These are phyloP conservation scores for Tichodroma muraria DNA, from an alignment of 2,113 vertebrate genomes.

Conservation along the genomic window DNA sequence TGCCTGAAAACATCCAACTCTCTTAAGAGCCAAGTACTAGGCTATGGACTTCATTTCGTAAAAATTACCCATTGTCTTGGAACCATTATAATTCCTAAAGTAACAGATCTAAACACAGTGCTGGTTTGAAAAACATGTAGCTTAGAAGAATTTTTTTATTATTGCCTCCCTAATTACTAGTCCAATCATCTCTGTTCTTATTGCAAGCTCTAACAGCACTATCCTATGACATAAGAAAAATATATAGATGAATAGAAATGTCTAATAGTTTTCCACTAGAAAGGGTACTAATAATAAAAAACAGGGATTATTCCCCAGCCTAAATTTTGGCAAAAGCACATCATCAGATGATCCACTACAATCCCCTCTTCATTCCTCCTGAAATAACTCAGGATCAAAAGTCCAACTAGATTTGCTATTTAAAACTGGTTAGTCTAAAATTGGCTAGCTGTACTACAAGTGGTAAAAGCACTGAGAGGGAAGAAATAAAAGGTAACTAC, in stretches of 20 bases:
- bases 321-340: background rate
- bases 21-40: background rate
- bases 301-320: background rate
- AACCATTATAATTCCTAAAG: background rate
- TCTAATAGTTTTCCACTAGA: background rate
- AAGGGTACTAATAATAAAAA: background rate
- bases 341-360: background rate
- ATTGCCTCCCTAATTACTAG: background rate
- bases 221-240: background rate
- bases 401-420: background rate
- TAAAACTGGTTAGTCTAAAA: background rate
- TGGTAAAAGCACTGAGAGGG: background rate
- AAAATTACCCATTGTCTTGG: background rate
- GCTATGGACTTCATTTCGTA: background rate
- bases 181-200: background rate
- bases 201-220: background rate
- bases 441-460: background rate
- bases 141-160: background rate
- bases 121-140: background rate
- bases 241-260: background rate
- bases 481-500: background rate
- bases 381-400: background rate
- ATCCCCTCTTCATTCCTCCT: background rate
- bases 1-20: background rate
- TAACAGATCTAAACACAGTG: background rate